Conservation (phyloP, 2,888 invertebrate species). For the Agonopterix alstromeriana region DNA sequence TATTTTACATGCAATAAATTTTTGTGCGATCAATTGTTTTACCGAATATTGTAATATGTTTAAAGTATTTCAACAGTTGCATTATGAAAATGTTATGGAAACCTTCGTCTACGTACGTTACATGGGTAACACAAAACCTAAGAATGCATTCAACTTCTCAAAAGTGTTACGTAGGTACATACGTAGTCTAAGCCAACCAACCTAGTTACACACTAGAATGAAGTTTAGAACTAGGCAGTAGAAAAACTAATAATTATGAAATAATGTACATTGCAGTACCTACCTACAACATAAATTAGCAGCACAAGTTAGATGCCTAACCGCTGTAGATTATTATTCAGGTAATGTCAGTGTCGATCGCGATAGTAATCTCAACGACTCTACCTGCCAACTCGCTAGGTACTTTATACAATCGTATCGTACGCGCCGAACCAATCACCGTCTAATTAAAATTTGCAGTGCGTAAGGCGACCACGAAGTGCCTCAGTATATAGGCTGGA, state of each 20-base stretch:
- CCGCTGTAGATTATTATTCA: conserved; percentile 55
- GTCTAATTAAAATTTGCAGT: conserved; percentile 72
- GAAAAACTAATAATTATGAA: too few relatives aligned
- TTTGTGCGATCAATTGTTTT: not conserved
- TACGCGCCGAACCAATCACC: conserved; percentile 55
- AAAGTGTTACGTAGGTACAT: too few relatives aligned
- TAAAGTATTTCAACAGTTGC: not conserved
- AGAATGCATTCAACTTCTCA: too few relatives aligned
- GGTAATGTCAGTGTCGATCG: conserved; percentile 34
- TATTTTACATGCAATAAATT: not conserved
- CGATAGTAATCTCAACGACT: conserved; percentile 52
- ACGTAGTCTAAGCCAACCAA: too few relatives aligned
- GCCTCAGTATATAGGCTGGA: conserved; percentile 63
- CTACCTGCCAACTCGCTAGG: conserved; percentile 34
- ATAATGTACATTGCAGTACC: conserved; percentile 4
- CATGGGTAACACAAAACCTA: too few relatives aligned
- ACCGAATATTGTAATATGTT: not conserved
- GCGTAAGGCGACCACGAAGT: conserved; percentile 65
- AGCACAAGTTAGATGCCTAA: conserved; percentile 14
- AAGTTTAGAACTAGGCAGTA: too few relatives aligned
- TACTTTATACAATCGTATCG: conserved; percentile 50
- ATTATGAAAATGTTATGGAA: not conserved
- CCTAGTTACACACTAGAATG: too few relatives aligned
- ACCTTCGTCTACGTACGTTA: too few relatives aligned
- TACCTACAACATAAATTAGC: too few relatives aligned